These are phyloP conservation scores for Acronicta psi DNA, from an alignment of 2,888 invertebrate genomes.

Conservation along the genomic window DNA sequence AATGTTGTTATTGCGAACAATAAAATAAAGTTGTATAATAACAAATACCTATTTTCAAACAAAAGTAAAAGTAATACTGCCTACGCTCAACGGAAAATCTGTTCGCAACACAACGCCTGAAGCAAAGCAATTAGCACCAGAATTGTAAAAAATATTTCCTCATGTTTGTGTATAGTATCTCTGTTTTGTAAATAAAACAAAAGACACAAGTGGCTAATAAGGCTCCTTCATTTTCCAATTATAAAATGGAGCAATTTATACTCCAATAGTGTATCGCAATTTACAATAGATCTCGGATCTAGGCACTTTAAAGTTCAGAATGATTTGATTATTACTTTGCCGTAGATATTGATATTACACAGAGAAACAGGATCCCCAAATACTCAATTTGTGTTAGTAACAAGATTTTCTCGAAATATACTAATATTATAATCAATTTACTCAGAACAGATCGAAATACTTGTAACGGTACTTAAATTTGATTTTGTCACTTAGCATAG, in stretches of 20 bases:
- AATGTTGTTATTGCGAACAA: conserved; percentile 27
- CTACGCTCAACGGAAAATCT: background rate
- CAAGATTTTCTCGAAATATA: background rate
- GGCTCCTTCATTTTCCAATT: conserved; percentile 60
- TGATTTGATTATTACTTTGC: conserved; percentile 44
- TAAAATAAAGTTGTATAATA: background rate
- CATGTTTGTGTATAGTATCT: conserved; percentile 6
- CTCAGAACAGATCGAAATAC: no score
- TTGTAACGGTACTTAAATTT: no score
- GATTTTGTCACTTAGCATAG: no score
- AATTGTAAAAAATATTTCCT: conserved; percentile 5
- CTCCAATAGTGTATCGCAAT: conserved; percentile 48
- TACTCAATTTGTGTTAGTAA: conserved; percentile 8
- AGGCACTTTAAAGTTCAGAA: conserved; percentile 46
- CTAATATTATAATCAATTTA: background rate
- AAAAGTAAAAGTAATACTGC: no score
- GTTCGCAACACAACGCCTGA: background rate
- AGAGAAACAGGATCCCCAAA: conserved; percentile 8
- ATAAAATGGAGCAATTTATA: conserved; percentile 57
- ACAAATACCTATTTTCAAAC: no score
- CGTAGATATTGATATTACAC: conserved; percentile 12
- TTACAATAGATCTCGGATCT: conserved; percentile 48
- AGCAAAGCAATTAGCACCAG: background rate
- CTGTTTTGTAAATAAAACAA: conserved; percentile 8
- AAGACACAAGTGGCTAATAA: conserved; percentile 23